A percentile compares a stretch with the other conserved stretches of the same genome.
These are phyloP conservation scores for Ctenodactylus gundi DNA, from an alignment of 2,113 vertebrate genomes.

Conservation along the genomic window DNA sequence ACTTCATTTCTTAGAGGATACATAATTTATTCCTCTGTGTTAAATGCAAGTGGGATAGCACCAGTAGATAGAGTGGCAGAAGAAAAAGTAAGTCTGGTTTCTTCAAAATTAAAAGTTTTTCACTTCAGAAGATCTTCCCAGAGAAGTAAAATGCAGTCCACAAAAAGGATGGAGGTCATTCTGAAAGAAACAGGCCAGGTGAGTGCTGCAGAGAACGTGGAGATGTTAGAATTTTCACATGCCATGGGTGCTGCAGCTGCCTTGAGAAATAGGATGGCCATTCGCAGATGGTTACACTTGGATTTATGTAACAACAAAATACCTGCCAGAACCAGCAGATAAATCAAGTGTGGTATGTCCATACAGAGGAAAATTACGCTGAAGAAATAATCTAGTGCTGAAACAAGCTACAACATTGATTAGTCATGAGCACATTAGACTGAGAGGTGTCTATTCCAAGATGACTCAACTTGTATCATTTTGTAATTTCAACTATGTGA, in stretches of 20 bases:
- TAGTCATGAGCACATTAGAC: not conserved
- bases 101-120: not conserved
- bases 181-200: not conserved
- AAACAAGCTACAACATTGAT: not conserved
- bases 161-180: not conserved
- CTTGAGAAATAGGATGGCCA: not conserved
- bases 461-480: not conserved
- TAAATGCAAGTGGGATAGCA: not conserved
- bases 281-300: not conserved
- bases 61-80: not conserved
- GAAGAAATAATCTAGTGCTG: not conserved
- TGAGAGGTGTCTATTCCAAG: not conserved
- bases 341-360: not conserved
- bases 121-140: not conserved
- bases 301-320: not conserved
- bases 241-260: not conserved
- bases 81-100: not conserved
- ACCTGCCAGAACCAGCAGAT: not conserved
- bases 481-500: not conserved
- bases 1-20: not conserved
- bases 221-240: not conserved
- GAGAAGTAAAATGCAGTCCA: not conserved
- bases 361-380: not conserved
- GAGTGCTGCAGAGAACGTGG: not conserved
- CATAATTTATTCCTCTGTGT: not conserved